Evolutionary conservation across 2,113 vertebrate genomes (phyloP).

Genomic region (Pycnonotus jocosus): DNA sequence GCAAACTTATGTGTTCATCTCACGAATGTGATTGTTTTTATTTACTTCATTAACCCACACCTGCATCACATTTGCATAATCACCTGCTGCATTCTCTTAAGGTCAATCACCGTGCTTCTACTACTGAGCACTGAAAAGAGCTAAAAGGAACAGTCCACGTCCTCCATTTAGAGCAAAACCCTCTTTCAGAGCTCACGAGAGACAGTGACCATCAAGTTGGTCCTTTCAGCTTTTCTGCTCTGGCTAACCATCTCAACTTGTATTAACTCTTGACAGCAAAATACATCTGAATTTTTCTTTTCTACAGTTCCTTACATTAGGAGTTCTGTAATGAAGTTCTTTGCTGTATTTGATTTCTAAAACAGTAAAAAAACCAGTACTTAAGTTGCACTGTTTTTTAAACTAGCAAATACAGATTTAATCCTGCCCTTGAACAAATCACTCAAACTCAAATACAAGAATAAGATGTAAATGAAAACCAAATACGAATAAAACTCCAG

Average conservation of each 20-base stretch:
- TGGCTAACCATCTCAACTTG: not conserved
- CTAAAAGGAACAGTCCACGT: not conserved
- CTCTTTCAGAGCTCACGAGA: not conserved
- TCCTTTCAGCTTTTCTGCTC: not conserved
- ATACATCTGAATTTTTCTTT: not conserved
- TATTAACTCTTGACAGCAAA: not conserved
- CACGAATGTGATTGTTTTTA: not conserved
- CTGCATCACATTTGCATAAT: not conserved
- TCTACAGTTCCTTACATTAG: not conserved
- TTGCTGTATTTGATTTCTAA: not conserved
- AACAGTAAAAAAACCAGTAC: not conserved
- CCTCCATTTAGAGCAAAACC: not conserved
- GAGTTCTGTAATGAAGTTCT: not conserved
- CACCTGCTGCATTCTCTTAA: not conserved
- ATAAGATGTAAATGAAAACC: not conserved
- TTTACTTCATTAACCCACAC: not conserved
- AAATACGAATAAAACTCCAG: not conserved
- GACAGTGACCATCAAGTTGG: not conserved
- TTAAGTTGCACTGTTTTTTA: not conserved
- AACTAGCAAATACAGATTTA: not conserved
- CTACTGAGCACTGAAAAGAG: not conserved
- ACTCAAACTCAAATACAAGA: not conserved
- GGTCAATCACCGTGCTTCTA: not conserved
- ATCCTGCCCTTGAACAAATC: not conserved
- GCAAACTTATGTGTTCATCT: not conserved